Percentiles rank a stretch among this genome's conserved stretches.
Conservation (phyloP, 2,113 vertebrate genomes). For the Notothenia rossii region DNA sequence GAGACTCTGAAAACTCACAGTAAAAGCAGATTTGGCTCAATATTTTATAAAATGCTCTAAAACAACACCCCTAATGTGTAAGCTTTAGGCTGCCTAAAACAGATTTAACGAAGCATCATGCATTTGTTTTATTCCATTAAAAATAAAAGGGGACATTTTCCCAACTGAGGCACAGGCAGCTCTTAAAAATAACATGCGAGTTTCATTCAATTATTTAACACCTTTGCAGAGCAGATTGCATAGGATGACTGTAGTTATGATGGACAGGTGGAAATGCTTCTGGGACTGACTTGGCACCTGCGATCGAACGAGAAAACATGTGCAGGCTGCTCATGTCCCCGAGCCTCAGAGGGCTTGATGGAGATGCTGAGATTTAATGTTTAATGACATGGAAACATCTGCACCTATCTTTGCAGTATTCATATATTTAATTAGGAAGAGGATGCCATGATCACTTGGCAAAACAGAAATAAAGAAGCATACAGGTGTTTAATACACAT, state of each 20-base stretch:
- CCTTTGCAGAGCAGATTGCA: not conserved
- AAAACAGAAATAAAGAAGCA: not conserved
- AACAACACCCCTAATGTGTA: no score
- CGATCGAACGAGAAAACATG: not conserved
- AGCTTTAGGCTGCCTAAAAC: no score
- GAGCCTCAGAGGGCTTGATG: no score
- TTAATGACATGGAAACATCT: not conserved
- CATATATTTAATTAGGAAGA: not conserved
- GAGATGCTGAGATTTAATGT: not conserved
- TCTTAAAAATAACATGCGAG: not conserved
- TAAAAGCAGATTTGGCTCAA: no score
- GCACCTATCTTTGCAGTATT: not conserved
- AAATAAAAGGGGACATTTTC: no score
- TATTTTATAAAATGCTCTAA: no score
- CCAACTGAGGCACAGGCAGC: no score
- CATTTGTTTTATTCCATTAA: no score
- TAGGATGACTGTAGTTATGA: not conserved
- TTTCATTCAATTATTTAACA: not conserved
- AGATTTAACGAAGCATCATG: no score
- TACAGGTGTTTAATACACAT: not conserved
- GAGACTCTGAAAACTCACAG: no score
- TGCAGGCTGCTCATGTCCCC: not conserved
- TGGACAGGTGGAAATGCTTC: not conserved
- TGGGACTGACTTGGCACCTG: not conserved
- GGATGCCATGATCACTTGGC: not conserved